Evolutionary conservation across 2,888 invertebrate genomes (phyloP).

Genomic region (Palloptera scutellata): DNA sequence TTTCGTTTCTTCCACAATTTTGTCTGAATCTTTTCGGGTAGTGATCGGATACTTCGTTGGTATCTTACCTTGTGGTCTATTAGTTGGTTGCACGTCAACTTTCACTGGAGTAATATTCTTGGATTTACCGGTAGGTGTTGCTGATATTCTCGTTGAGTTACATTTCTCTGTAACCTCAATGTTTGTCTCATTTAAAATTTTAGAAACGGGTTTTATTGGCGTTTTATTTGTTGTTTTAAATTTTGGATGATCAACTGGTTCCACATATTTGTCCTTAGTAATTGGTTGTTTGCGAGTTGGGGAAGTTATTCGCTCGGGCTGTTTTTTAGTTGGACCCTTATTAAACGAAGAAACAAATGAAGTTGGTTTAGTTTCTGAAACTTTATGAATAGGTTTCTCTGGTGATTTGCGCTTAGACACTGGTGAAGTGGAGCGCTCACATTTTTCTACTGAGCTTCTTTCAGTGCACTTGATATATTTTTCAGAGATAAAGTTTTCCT

Average conservation of each 20-base stretch:
- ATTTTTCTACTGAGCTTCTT: constrained; percentile 17
- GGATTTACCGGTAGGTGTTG: too few species aligned
- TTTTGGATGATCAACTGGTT: constrained; percentile 1
- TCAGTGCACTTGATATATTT: constrained; percentile 46
- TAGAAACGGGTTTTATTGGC: neutral
- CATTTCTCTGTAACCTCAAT: neutral
- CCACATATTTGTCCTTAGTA: neutral
- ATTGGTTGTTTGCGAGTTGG: neutral
- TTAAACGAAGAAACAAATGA: neutral
- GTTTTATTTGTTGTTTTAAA: neutral
- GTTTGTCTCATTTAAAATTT: neutral
- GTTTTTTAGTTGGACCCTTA: constrained; percentile 16
- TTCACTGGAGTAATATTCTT: neutral
- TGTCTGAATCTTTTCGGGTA: constrained; percentile 13
- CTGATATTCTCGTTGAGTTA: neutral
- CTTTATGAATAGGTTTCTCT: constrained; percentile 16
- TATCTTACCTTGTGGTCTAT: constrained; percentile 6
- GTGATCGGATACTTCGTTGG: neutral
- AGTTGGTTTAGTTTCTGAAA: constrained; percentile 8
- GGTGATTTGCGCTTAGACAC: neutral
- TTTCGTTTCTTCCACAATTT: constrained; percentile 15
- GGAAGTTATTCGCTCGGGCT: constrained; percentile 5
- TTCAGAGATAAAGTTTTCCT: constrained; percentile 44
- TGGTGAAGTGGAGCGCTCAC: neutral
- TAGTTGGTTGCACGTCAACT: constrained; percentile 5